Conservation (phyloP, 2,888 invertebrate species). For the Perithous albicinctus region DNA sequence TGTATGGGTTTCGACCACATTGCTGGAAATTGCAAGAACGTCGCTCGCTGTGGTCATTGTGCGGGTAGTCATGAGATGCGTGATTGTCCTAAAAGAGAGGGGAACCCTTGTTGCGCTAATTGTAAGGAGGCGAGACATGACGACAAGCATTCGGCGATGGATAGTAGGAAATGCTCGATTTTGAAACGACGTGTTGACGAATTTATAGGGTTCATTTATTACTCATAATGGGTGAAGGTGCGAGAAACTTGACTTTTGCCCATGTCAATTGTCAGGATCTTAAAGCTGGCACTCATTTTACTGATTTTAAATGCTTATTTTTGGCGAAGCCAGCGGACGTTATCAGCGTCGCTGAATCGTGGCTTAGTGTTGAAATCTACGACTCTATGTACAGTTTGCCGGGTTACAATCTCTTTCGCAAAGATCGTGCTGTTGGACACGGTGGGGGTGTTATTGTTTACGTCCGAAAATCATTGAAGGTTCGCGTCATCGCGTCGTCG, state of each 20-base stretch:
- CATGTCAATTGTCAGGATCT: too few species aligned
- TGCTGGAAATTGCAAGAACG: background rate
- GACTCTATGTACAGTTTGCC: background rate
- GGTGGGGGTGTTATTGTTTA: background rate
- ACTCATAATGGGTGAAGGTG: too few species aligned
- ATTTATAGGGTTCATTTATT: too few species aligned
- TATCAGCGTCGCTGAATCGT: background rate
- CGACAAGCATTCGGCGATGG: too few species aligned
- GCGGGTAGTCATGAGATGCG: background rate
- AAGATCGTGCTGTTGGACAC: background rate
- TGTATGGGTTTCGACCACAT: too few species aligned
- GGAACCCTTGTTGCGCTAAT: background rate
- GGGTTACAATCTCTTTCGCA: too few species aligned
- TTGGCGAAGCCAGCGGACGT: background rate
- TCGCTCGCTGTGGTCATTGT: background rate
- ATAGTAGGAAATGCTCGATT: too few species aligned
- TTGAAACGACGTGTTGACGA: too few species aligned
- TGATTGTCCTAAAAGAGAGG: background rate
- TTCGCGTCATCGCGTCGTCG: background rate
- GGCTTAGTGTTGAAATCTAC: background rate
- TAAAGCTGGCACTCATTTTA: background rate
- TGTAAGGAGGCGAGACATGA: background rate
- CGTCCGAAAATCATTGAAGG: too few species aligned
- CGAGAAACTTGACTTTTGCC: background rate
- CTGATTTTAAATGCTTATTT: background rate